Evolutionary conservation across 2,888 invertebrate genomes (phyloP).

Genomic region (Melanotus villosus): DNA sequence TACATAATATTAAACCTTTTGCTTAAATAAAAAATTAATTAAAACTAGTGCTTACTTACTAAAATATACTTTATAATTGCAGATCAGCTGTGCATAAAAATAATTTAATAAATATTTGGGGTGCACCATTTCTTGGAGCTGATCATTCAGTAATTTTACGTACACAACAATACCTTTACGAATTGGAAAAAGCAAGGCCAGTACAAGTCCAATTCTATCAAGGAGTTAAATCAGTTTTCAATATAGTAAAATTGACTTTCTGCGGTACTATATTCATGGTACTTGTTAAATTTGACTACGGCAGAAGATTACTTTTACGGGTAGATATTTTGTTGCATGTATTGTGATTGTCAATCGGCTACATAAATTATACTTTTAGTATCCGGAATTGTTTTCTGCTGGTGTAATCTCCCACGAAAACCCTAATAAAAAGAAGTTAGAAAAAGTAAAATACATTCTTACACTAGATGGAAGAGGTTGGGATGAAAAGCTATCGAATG

Average conservation of each 20-base stretch:
- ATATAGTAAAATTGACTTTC: constrained; percentile 70
- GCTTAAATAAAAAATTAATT: no score
- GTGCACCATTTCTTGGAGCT: constrained; percentile 84
- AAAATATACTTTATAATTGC: no score
- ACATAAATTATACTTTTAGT: constrained; percentile 41
- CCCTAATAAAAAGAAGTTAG: constrained; percentile 74
- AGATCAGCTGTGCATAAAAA: constrained; percentile 43
- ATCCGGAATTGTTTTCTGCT: constrained; percentile 74
- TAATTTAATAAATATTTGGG: constrained; percentile 47
- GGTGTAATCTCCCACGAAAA: constrained; percentile 80
- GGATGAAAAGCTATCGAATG: constrained; percentile 74
- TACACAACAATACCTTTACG: constrained; percentile 83
- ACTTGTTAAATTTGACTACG: constrained; percentile 73
- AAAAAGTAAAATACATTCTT: constrained; percentile 76
- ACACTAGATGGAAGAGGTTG: constrained; percentile 87
- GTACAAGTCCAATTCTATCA: constrained; percentile 83
- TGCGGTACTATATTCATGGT: constrained; percentile 75
- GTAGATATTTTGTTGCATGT: constrained; percentile 61
- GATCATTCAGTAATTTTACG: constrained; percentile 88
- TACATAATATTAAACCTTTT: no score
- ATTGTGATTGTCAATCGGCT: not conserved
- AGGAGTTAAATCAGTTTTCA: constrained; percentile 68
- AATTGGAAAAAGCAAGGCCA: constrained; percentile 79
- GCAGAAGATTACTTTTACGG: constrained; percentile 76
- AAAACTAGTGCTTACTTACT: no score